phyloP scores from a whole-genome alignment of 2,797 vertebrate genomes.

The Chelon auratus region DNA sequence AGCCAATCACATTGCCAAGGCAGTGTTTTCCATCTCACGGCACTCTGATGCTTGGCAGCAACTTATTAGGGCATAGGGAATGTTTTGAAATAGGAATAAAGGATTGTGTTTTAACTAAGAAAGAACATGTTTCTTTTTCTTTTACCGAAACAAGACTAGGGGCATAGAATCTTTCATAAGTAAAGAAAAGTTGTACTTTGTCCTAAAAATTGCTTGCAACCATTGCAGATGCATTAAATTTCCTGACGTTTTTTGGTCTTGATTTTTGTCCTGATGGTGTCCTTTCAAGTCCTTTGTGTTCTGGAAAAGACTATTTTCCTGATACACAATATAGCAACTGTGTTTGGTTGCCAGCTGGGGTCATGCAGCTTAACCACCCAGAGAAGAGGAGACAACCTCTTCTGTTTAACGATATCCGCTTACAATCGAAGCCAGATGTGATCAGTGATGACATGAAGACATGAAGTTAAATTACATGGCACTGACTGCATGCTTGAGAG shows the following conservation, averaged over 20 bases:
- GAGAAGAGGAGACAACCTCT: slow-evolving; percentile 61
- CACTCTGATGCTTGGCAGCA: slow-evolving; percentile 63
- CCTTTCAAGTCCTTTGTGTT: slow-evolving; percentile 10
- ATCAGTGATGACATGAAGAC: slow-evolving; percentile 70
- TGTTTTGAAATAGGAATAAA: slow-evolving; percentile 70
- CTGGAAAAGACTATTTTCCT: slow-evolving; percentile 23
- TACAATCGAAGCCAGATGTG: slow-evolving; percentile 77
- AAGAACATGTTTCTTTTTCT: slow-evolving; percentile 34
- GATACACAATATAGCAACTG: slow-evolving; percentile 47
- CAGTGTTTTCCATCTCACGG: slow-evolving; percentile 51
- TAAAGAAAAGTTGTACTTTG: slow-evolving; percentile 71
- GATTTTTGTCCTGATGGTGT: slow-evolving; percentile 11
- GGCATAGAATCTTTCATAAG: slow-evolving; percentile 29
- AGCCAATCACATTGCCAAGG: slow-evolving; percentile 56
- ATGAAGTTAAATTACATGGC: slow-evolving; percentile 59
- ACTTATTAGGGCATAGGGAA: slow-evolving; percentile 60
- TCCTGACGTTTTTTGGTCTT: slow-evolving; percentile 23
- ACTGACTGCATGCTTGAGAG: slow-evolving; percentile 29
- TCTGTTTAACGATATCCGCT: slow-evolving; percentile 75
- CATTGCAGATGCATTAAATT: slow-evolving; percentile 29
- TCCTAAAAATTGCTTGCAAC: slow-evolving; percentile 45
- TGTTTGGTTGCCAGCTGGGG: slow-evolving; percentile 52
- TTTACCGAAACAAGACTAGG: slow-evolving; percentile 39
- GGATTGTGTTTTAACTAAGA: slow-evolving; percentile 70
- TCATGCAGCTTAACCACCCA: slow-evolving; percentile 49